These are phyloP conservation scores for Chloroceryle amazona DNA, from an alignment of 2,797 vertebrate species.

Conservation along the genomic window DNA sequence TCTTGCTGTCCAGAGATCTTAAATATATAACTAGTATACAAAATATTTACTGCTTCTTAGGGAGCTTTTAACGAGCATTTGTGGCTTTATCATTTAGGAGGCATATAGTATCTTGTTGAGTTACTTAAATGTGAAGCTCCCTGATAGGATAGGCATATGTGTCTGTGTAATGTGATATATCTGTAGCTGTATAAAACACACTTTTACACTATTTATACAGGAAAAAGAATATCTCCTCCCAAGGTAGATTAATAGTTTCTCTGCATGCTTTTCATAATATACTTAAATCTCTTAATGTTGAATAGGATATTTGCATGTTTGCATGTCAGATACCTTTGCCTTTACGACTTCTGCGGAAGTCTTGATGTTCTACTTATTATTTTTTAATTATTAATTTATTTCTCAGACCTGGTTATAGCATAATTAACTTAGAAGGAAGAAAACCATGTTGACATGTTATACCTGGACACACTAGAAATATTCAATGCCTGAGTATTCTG, in stretches of 20 bases:
- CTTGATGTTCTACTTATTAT: background rate
- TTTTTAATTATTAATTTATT: background rate
- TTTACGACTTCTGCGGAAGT: conserved; percentile 18
- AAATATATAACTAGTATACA: conserved; percentile 59
- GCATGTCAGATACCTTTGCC: background rate
- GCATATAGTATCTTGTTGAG: conserved; percentile 16
- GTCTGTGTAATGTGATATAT: background rate
- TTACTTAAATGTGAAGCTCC: conserved; percentile 44
- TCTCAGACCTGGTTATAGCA: background rate
- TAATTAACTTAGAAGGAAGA: background rate
- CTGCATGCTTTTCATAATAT: background rate
- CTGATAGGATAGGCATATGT: conserved; percentile 23
- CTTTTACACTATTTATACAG: background rate
- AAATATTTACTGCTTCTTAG: conserved; percentile 71
- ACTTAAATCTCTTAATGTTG: background rate
- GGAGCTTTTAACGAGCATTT: conserved; percentile 67
- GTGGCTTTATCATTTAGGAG: conserved; percentile 31
- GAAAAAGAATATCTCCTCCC: conserved; percentile 10
- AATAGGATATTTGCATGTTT: background rate
- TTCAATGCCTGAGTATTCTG: conserved; percentile 5
- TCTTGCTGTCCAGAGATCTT: conserved; percentile 54
- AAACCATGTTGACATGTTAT: background rate
- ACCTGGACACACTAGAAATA: background rate
- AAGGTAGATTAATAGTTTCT: conserved; percentile 44
- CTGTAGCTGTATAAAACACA: conserved; percentile 22